These are phyloP conservation scores for Chloroclysta siterata DNA, from an alignment of 2,888 invertebrate species.

Conservation along the genomic window DNA sequence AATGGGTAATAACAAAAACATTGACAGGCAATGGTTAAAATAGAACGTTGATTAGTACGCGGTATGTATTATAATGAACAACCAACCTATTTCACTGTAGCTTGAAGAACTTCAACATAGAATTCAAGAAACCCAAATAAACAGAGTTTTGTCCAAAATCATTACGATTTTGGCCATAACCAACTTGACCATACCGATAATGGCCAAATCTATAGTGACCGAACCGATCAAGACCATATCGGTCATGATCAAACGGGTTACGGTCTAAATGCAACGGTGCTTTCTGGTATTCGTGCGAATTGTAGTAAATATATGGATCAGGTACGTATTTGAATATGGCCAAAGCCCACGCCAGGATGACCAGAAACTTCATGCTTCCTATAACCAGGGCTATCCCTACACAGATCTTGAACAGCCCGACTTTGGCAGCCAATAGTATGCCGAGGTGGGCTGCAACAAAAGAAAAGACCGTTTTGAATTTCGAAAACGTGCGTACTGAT, in stretches of 20 bases:
- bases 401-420: conserved; percentile 71
- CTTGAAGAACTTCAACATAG: conserved; percentile 33
- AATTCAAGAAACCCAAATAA: conserved; percentile 26
- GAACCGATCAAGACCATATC: conserved; percentile 17
- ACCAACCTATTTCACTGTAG: conserved; percentile 43
- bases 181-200: conserved; percentile 25
- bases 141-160: neutral
- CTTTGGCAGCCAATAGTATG: conserved; percentile 68
- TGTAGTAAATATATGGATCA: conserved; percentile 61
- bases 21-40: conserved; percentile 4
- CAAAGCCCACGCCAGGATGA: conserved; percentile 70
- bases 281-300: conserved; percentile 38
- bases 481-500: neutral
- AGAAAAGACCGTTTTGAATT: conserved; percentile 41
- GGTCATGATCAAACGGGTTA: conserved; percentile 37
- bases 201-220: conserved; percentile 2
- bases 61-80: no score
- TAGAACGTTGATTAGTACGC: no score
- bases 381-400: conserved; percentile 65
- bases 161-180: neutral
- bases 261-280: conserved; percentile 32
- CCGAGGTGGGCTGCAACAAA: conserved; percentile 78
- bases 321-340: conserved; percentile 70
- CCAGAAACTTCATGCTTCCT: conserved; percentile 63
- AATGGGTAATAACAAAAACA: no score